Evolutionary conservation across 2,797 vertebrate species (phyloP), one percentile per base, ranked within the genome.

Genomic region (Intellagama lesueurii): DNA sequence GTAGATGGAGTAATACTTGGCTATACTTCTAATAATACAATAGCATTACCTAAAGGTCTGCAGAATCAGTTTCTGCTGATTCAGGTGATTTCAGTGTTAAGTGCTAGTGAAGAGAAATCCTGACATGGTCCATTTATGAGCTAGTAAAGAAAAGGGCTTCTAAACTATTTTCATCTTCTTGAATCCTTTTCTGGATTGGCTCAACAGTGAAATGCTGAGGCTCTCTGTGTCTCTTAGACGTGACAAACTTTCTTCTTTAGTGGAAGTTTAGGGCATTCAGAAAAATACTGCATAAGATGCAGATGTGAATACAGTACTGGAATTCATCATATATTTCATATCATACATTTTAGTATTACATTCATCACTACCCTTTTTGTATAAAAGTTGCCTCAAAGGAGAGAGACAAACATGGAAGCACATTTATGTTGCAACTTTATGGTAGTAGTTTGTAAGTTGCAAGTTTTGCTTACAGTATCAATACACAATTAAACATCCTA

Each of bases 181-280:
- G n/a, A 56, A 70, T 56, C 80, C 87, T 32, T 78, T 88, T 84
- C n/a, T 84, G 26, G 81, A 84, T 79, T 88, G 32, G n/a, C 30
- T 86, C 26, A 75, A 4, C 81, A 49, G 8, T 26, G 66, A 64
- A 79, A 40, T 40, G 40, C 40, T 40, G 40, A 40, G 40, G 40
- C 40, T 40, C 40, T 40, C 40, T 40, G 35, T 80, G 60, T 66
- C 2, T 30, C 28, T 40, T 2, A 6, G 8, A 30, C 19, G 44
- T 89, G 19, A 30, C 19, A 47, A 56, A 8, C 28, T 78, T 44
- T 69, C 3, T 3, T 83, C 49, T 79, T 75, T 66, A 30, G 9
- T 44, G 83, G 24, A 81, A 24, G 17, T 26, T 17, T 76, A 49
- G 14, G 8, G n/a, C 26, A 49, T 24, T 9, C 7, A 83, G 40